Conservation (phyloP, 2,888 invertebrate species). For the Drosophila lacicola region DNA sequence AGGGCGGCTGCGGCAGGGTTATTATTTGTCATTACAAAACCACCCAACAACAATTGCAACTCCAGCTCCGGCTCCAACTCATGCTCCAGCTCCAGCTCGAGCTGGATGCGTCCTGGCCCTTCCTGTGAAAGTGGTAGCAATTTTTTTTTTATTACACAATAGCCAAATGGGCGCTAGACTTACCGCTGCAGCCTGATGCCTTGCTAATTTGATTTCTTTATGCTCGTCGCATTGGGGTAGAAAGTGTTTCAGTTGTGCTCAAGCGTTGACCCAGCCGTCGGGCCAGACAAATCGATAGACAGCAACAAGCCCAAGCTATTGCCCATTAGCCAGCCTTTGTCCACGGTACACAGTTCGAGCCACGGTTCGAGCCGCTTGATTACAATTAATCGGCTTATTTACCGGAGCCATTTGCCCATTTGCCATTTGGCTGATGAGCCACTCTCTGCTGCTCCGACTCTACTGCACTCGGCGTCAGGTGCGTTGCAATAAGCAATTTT, state of each 20-base stretch:
- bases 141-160: constrained; percentile 41
- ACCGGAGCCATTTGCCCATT: constrained; percentile 52
- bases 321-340: constrained; percentile 42
- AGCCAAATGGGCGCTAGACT: constrained; percentile 30
- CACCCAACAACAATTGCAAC: constrained; percentile 30
- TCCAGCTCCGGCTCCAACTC: constrained; percentile 6
- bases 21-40: constrained; percentile 75
- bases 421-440: constrained; percentile 49
- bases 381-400: constrained; percentile 81
- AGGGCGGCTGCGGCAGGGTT: constrained; percentile 45
- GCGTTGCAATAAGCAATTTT: constrained; percentile 54
- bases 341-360: constrained; percentile 30
- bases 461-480: constrained; percentile 17
- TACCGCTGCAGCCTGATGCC: constrained; percentile 36
- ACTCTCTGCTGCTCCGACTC: constrained; percentile 13
- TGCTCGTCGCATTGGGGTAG: constrained; percentile 63
- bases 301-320: constrained; percentile 27
- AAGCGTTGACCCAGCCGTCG: constrained; percentile 66
- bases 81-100: not conserved
- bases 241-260: constrained; percentile 75
- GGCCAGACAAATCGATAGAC: constrained; percentile 75
- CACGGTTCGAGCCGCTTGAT: constrained; percentile 65
- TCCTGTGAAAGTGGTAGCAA: constrained; percentile 17
- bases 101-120: constrained; percentile 1
- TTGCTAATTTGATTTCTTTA: constrained; percentile 40